These are phyloP conservation scores for Bombyx mandarina DNA, from an alignment of 1,140 invertebrate species.

Conservation along the genomic window DNA sequence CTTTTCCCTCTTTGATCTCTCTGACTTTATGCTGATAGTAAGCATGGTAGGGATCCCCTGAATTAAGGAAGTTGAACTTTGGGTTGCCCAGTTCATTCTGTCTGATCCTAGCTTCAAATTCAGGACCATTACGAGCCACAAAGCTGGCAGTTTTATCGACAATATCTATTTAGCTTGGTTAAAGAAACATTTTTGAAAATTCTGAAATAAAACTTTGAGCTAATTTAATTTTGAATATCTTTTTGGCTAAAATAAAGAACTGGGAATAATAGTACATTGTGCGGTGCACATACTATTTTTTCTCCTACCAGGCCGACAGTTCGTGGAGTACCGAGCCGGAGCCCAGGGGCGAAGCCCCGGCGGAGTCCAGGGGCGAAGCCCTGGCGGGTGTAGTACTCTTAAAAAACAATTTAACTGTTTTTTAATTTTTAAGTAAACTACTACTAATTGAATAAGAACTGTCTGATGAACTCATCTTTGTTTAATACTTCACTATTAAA, in stretches of 20 bases:
- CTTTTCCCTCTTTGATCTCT: slow-evolving; percentile 94
- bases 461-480: too few relatives aligned
- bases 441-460: too few relatives aligned
- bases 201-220: background rate
- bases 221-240: background rate
- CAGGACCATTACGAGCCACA: slow-evolving; percentile 97
- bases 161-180: slow-evolving; percentile 82
- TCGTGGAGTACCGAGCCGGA: too few relatives aligned
- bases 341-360: too few relatives aligned
- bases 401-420: too few relatives aligned
- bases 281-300: too few relatives aligned
- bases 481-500: too few relatives aligned
- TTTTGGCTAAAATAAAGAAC: background rate
- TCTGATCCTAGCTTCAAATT: slow-evolving; percentile 96
- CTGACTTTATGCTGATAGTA: slow-evolving; percentile 99
- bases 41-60: slow-evolving; percentile 97
- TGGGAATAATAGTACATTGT: too few relatives aligned
- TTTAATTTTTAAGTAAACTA: too few relatives aligned
- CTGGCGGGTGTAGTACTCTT: too few relatives aligned
- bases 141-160: slow-evolving; percentile 99
- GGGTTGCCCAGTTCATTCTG: slow-evolving; percentile 98
- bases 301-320: too few relatives aligned
- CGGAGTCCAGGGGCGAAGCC: too few relatives aligned
- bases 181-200: slow-evolving; percentile 30
- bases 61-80: slow-evolving; percentile 98